Conservation (phyloP, 1,140 invertebrate species). For the Nephotettix cincticeps region DNA sequence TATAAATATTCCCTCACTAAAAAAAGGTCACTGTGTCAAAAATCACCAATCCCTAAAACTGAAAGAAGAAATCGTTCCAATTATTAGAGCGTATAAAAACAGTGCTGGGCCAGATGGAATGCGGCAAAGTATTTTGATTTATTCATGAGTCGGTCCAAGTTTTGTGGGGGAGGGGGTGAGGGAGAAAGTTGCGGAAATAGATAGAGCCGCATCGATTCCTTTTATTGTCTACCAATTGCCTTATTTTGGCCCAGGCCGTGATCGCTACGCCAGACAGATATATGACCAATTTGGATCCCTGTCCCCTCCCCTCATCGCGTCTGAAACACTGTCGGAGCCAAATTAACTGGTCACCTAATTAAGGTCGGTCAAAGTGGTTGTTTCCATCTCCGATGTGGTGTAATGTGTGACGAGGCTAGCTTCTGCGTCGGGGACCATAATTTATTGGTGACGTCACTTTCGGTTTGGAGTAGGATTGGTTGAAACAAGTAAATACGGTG, state of each 20-base stretch:
- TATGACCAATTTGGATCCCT: slow-evolving; percentile 23
- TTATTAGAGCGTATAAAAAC: slow-evolving; percentile 14
- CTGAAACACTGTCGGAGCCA: not conserved
- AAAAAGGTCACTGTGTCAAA: too few species aligned
- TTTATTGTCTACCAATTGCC: slow-evolving; percentile 23
- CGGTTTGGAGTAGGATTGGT: too few species aligned
- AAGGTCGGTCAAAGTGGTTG: not conserved
- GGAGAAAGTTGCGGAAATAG: slow-evolving; percentile 21
- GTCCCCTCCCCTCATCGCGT: not conserved
- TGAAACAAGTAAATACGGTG: too few species aligned
- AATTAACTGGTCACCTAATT: slow-evolving; percentile 23
- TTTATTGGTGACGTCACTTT: too few species aligned
- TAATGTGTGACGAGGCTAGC: too few species aligned
- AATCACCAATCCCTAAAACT: too few species aligned
- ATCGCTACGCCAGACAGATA: slow-evolving; percentile 16
- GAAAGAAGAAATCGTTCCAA: not conserved
- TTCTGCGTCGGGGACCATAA: too few species aligned
- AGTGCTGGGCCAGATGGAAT: slow-evolving; percentile 15
- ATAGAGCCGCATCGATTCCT: slow-evolving; percentile 16
- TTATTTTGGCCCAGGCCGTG: not conserved
- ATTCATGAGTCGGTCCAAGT: not conserved
- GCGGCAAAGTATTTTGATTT: slow-evolving; percentile 23
- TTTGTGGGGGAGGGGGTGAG: not conserved
- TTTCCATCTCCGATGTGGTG: too few species aligned
- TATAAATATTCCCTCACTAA: too few species aligned